phyloP scores from a whole-genome alignment of 2,797 vertebrate species.

The Gambusia yucatana region DNA sequence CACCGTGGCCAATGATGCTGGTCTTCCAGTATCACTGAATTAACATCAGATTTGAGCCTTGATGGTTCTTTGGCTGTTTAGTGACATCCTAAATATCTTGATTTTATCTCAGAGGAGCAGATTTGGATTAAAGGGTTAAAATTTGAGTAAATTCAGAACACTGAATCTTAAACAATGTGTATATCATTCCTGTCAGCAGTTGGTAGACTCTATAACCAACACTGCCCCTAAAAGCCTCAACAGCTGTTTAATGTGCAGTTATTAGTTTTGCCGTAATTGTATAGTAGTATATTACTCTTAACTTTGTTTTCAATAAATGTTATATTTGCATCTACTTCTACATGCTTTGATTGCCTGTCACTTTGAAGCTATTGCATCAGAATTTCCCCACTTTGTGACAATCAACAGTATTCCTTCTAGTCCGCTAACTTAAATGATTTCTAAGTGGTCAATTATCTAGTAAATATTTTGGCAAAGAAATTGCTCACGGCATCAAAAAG shows the following conservation, averaged over 20 bases:
- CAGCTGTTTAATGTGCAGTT: neutral
- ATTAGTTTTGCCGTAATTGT: neutral
- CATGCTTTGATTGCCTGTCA: neutral
- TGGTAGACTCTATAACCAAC: neutral
- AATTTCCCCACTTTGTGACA: neutral
- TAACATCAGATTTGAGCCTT: neutral
- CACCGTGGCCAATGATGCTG: neutral
- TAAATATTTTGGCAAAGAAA: neutral
- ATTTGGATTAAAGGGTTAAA: neutral
- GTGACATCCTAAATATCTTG: neutral
- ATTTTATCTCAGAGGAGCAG: neutral
- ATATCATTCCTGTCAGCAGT: neutral
- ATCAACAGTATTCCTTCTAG: neutral
- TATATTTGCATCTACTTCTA: neutral
- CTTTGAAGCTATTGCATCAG: neutral
- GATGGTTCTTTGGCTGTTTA: neutral
- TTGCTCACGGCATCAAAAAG: neutral
- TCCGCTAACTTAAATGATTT: neutral
- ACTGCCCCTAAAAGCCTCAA: neutral
- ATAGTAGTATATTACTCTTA: neutral
- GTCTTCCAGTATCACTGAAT: neutral
- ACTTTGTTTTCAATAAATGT: neutral
- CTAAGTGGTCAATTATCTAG: neutral
- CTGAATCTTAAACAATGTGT: neutral
- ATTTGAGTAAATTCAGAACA: neutral